Percentiles rank a stretch among this genome's conserved stretches.
Evolutionary conservation across 2,113 vertebrate genomes (phyloP).

Genomic region (Dolichallabes microphthalmus): DNA sequence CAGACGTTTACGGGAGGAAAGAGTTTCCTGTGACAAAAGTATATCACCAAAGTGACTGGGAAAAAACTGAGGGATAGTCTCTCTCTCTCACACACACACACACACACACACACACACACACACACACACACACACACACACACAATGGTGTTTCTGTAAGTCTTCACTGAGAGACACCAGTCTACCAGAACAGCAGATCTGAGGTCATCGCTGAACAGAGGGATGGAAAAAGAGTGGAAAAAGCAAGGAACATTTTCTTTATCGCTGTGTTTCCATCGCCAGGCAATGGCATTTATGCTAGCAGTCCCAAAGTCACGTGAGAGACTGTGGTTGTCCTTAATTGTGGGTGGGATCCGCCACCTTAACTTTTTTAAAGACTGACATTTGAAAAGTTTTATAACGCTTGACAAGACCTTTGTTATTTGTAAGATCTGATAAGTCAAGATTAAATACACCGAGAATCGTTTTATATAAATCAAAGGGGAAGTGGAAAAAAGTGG

Average conservation of each 20-base stretch:
- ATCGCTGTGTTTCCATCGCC: slow-evolving; percentile 17
- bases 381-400: background rate
- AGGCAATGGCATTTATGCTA: background rate
- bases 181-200: slow-evolving; percentile 45
- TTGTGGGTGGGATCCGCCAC: background rate
- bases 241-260: background rate
- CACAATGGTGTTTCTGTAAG: slow-evolving; percentile 38
- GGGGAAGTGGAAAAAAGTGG: too few species aligned
- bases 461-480: background rate
- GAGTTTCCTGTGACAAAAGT: background rate
- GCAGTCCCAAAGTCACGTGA: background rate
- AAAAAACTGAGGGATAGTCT: background rate
- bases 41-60: background rate
- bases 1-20: background rate
- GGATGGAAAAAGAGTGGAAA: slow-evolving; percentile 10
- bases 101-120: background rate
- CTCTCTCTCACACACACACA: background rate
- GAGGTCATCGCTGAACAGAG: slow-evolving; percentile 38
- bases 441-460: background rate
- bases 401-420: background rate
- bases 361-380: background rate
- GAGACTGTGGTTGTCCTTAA: background rate
- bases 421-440: background rate
- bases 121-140: slow-evolving; percentile 20
- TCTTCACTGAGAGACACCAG: slow-evolving; percentile 46